phyloP scores from a whole-genome alignment of 1,140 invertebrate genomes.

The Drosophila triauraria region DNA sequence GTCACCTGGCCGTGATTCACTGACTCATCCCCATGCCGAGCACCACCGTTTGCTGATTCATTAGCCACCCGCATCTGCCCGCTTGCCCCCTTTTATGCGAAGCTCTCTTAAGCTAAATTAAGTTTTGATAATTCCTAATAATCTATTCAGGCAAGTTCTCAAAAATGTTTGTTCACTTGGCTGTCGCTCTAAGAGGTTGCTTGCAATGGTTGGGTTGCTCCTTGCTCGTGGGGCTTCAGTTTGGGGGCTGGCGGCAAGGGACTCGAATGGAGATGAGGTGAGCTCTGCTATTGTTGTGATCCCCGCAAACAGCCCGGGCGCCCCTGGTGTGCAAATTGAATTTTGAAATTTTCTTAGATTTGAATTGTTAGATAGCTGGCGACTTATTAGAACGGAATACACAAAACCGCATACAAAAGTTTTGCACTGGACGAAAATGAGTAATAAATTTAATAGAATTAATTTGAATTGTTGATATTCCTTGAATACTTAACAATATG shows the following conservation, averaged over 20 bases:
- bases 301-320: neutral
- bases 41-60: constrained; percentile 43
- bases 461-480: neutral
- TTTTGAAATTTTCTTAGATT: constrained; percentile 79
- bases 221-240: neutral
- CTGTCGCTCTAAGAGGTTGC: constrained; percentile 46
- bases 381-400: constrained; percentile 67
- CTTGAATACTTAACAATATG: too few species aligned
- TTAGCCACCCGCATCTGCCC: constrained; percentile 52
- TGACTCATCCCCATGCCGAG: neutral
- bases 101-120: constrained; percentile 76
- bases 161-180: constrained; percentile 76
- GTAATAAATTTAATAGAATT: neutral
- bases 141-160: constrained; percentile 80
- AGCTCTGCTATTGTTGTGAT: constrained; percentile 57
- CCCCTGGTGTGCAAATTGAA: constrained; percentile 64
- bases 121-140: constrained; percentile 84
- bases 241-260: constrained; percentile 6
- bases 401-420: constrained; percentile 56
- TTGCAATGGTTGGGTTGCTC: constrained; percentile 7
- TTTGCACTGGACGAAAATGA: constrained; percentile 37
- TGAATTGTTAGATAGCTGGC: constrained; percentile 68
- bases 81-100: constrained; percentile 9
- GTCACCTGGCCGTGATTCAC: constrained; percentile 60
- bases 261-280: constrained; percentile 11